These are phyloP conservation scores for Orgyia antiqua DNA, from an alignment of 2,888 invertebrate genomes.

Conservation along the genomic window DNA sequence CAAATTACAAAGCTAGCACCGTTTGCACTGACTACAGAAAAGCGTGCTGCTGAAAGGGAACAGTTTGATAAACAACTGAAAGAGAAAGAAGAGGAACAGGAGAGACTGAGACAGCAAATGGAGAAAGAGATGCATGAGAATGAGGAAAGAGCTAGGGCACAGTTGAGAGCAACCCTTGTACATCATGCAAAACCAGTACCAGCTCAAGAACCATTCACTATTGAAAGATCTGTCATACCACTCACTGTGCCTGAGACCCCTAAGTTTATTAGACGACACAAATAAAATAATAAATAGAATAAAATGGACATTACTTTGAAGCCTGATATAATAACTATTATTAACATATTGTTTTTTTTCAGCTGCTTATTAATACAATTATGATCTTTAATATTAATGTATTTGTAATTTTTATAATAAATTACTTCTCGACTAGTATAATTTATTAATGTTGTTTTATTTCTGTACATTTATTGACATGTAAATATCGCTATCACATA, in stretches of 20 bases:
- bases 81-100: conserved; percentile 71
- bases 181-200: conserved; percentile 82
- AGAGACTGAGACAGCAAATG: conserved; percentile 49
- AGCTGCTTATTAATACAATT: no score
- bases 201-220: conserved; percentile 62
- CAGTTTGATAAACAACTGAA: conserved; percentile 78
- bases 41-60: conserved; percentile 79
- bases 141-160: conserved; percentile 71
- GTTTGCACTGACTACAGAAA: conserved; percentile 81
- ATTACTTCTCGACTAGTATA: no score
- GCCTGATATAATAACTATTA: no score
- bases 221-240: conserved; percentile 68
- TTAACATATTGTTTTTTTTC: no score
- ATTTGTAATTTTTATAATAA: no score
- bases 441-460: no score
- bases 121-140: conserved; percentile 52
- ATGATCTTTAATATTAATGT: no score
- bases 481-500: no score
- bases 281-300: conserved; percentile 30
- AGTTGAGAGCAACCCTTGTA: conserved; percentile 76
- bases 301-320: no score
- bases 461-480: no score
- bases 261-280: conserved; percentile 62
- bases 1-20: conserved; percentile 64
- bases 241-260: conserved; percentile 83